phyloP scores from a whole-genome alignment of 2,888 invertebrate species.

The Papilio elwesi region DNA sequence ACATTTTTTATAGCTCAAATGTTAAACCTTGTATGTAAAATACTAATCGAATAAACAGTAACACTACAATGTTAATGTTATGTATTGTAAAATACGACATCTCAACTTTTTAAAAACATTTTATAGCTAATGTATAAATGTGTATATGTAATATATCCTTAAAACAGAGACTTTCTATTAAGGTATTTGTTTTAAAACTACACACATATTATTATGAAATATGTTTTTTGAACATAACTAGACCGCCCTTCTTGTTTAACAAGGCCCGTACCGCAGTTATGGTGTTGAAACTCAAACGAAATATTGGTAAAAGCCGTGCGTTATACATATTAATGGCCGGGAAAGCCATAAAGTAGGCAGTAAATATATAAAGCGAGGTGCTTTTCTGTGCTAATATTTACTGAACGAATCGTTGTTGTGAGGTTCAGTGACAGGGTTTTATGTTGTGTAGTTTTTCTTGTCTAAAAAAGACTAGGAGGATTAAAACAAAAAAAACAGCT shows the following conservation, averaged over 20 bases:
- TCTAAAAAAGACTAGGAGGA: background rate
- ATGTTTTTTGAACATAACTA: slow-evolving; percentile 4
- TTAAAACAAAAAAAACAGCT: background rate
- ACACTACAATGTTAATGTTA: no score
- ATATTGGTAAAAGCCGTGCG: slow-evolving; percentile 40
- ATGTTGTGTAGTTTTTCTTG: background rate
- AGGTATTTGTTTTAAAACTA: background rate
- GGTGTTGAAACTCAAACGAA: slow-evolving; percentile 38
- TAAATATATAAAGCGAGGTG: slow-evolving; percentile 37
- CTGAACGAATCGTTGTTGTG: slow-evolving; percentile 20
- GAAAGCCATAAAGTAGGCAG: slow-evolving; percentile 41
- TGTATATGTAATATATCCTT: background rate
- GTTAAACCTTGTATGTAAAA: background rate
- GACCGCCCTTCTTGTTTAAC: slow-evolving; percentile 25
- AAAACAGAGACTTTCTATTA: background rate
- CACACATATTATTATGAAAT: slow-evolving; percentile 6
- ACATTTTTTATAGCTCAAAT: background rate
- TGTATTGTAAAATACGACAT: background rate
- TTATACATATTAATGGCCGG: slow-evolving; percentile 41
- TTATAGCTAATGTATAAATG: no score
- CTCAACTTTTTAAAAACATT: background rate
- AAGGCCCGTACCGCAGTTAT: slow-evolving; percentile 20
- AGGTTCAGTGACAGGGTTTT: slow-evolving; percentile 14
- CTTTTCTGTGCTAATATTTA: slow-evolving; percentile 27
- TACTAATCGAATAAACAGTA: background rate